These are phyloP conservation scores for Microchrysa polita DNA, from an alignment of 2,888 invertebrate genomes.

Conservation along the genomic window DNA sequence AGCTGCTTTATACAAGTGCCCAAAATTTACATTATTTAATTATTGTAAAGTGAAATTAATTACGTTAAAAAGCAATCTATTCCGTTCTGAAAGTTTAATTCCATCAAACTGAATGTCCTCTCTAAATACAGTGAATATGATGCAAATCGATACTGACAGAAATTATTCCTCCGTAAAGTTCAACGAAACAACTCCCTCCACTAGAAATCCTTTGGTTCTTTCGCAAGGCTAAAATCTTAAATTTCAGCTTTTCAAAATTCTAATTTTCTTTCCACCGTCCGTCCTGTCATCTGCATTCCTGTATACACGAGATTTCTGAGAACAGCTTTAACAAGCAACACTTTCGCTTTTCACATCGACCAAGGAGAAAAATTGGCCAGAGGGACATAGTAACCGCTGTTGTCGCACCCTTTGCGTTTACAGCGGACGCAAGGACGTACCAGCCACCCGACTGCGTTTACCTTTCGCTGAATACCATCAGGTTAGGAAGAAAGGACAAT, in stretches of 20 bases:
- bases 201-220: neutral
- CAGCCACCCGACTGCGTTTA: no score
- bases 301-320: neutral
- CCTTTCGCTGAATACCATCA: no score
- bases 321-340: neutral
- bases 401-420: no score
- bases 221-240: neutral
- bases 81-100: neutral
- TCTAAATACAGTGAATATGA: no score
- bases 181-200: no score
- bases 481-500: neutral
- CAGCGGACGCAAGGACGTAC: no score
- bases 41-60: no score
- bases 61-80: neutral
- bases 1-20: no score
- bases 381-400: no score
- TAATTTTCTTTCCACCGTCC: neutral
- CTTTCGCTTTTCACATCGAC: neutral
- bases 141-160: constrained; percentile 10
- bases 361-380: neutral
- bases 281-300: neutral
- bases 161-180: neutral
- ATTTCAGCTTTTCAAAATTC: no score
- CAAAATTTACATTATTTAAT: no score
- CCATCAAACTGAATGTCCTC: neutral